These are phyloP conservation scores for Phenganax subtilis DNA, from an alignment of 92 coral and sea anemone genomes.

Conservation along the genomic window DNA sequence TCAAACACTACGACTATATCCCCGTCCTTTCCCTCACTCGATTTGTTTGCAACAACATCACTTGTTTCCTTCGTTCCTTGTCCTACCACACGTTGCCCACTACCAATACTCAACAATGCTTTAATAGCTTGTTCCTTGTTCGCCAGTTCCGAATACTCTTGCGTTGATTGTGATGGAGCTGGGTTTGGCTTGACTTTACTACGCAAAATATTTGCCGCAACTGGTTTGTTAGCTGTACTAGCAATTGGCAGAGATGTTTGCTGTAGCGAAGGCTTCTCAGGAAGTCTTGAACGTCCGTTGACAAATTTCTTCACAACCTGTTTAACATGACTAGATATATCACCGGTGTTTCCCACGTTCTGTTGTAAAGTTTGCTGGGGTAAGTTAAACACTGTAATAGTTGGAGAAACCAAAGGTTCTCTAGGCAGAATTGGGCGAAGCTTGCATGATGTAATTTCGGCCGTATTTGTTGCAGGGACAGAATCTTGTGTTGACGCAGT, in stretches of 20 bases:
- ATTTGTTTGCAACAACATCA: conserved; percentile 20
- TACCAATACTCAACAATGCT: conserved; percentile 82
- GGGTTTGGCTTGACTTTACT: not conserved
- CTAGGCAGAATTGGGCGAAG: conserved; percentile 38
- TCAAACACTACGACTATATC: conserved; percentile 77
- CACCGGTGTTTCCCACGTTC: not conserved
- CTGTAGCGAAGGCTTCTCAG: not conserved
- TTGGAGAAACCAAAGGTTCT: conserved; percentile 21
- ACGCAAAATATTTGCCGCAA: not conserved
- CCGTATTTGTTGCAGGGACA: not conserved
- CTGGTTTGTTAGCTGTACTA: conserved; percentile 30
- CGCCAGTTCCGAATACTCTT: conserved; percentile 54
- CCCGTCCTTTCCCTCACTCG: not conserved
- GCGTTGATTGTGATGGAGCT: conserved; percentile 17
- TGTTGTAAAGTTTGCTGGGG: not conserved
- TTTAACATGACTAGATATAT: conserved; percentile 61
- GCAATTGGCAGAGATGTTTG: conserved; percentile 31
- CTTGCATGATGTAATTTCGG: conserved; percentile 6
- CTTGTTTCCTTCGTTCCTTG: conserved; percentile 46
- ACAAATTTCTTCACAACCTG: conserved; percentile 89
- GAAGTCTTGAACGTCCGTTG: conserved; percentile 66
- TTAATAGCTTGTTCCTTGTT: conserved; percentile 91
- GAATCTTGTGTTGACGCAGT: conserved; percentile 3
- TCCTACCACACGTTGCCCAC: conserved; percentile 48
- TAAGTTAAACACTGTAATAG: not conserved